A percentile compares a stretch with the other conserved stretches of the same genome.
These are phyloP conservation scores for Hedya salicella DNA, from an alignment of 2,888 invertebrate species.

Conservation along the genomic window DNA sequence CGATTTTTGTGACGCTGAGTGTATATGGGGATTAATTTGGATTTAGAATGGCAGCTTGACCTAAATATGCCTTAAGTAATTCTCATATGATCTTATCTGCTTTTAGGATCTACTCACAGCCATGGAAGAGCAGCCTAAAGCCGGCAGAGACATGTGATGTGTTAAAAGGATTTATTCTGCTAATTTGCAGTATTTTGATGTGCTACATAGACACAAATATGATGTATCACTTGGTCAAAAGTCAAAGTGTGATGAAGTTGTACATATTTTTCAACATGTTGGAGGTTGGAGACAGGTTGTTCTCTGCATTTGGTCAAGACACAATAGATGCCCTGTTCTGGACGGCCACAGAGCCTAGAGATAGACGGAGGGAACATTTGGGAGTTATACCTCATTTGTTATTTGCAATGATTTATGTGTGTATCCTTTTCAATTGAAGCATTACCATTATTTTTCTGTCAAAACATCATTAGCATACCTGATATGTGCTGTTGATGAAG, in stretches of 20 bases:
- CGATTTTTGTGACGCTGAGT: too few relatives aligned
- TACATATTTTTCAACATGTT: slow-evolving; percentile 99
- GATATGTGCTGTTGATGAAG: too few relatives aligned
- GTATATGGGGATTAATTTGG: too few relatives aligned
- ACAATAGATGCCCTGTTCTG: slow-evolving; percentile 99
- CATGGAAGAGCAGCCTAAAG: slow-evolving; percentile 86
- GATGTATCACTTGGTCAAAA: slow-evolving; percentile 98
- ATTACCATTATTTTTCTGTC: background rate
- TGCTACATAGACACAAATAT: slow-evolving; percentile 98
- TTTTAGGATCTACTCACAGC: slow-evolving; percentile 70
- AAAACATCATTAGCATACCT: too few relatives aligned
- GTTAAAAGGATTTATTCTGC: slow-evolving; percentile 94
- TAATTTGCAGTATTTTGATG: slow-evolving; percentile 93
- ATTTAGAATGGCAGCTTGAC: too few relatives aligned
- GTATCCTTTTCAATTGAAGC: slow-evolving; percentile 89
- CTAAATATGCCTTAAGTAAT: too few relatives aligned
- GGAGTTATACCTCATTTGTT: slow-evolving; percentile 95
- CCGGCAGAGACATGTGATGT: slow-evolving; percentile 98
- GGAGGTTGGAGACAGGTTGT: slow-evolving; percentile 97
- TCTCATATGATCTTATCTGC: too few relatives aligned
- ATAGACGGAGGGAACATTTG: slow-evolving; percentile 91
- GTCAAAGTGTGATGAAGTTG: slow-evolving; percentile 99
- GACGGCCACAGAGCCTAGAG: slow-evolving; percentile 98
- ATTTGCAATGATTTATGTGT: slow-evolving; percentile 97
- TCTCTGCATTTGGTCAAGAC: slow-evolving; percentile 99